Evolutionary conservation across 1,140 invertebrate species (phyloP).

Genomic region (Tetramorium alpestre): DNA sequence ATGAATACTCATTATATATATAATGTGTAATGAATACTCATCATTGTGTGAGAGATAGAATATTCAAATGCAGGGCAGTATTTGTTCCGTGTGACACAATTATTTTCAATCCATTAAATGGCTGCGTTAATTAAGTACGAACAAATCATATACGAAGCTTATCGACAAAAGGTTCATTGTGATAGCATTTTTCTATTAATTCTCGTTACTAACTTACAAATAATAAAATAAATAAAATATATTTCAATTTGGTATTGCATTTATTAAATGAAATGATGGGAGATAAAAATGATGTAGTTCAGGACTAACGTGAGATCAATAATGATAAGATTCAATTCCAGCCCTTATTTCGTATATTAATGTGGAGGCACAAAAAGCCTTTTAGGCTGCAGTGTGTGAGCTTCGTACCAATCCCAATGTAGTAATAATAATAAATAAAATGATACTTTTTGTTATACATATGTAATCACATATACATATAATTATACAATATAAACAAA

Average conservation of each 20-base stretch:
- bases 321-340: too few relatives aligned
- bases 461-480: neutral
- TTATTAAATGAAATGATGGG: constrained; percentile 3
- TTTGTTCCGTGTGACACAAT: neutral
- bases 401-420: too few relatives aligned
- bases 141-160: neutral
- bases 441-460: too few relatives aligned
- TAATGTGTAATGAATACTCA: neutral
- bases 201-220: neutral
- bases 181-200: neutral
- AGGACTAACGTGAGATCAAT: too few relatives aligned
- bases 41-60: neutral
- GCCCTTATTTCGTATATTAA: too few relatives aligned
- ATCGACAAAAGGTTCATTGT: neutral
- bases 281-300: too few relatives aligned
- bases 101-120: neutral
- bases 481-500: neutral
- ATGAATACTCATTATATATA: constrained; percentile 11
- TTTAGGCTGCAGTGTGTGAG: too few relatives aligned
- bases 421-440: too few relatives aligned
- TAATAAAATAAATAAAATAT: neutral
- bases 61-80: neutral
- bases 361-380: too few relatives aligned
- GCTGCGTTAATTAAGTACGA: neutral
- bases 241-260: neutral